Evolutionary conservation across 2,797 vertebrate species (phyloP), one percentile per base, ranked within the genome.

Genomic region (Coregonus sp.): DNA sequence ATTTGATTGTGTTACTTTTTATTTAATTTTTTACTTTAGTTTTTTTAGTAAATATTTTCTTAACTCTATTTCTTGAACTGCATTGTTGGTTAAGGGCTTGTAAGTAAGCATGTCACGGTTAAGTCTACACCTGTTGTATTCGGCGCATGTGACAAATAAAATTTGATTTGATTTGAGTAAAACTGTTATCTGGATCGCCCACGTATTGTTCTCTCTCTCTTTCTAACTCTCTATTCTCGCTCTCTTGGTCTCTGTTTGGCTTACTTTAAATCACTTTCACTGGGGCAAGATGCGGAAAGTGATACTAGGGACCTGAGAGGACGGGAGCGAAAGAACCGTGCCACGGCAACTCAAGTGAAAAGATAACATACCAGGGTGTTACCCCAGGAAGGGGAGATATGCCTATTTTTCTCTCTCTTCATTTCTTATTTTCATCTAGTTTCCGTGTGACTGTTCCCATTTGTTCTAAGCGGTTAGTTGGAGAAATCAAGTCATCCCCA

Each of bases 221-320:
- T 16, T 31, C 66, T 68, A 0, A 11, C 9, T 11, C 40, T 47
- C 40, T 47, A 47, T 47, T 47, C 9, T 47, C 9, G 2, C 33
- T 37, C 33, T 40, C 11, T 69, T n/a, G 16, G 5, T n/a, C 16
- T n/a, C 33, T 35, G 15, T 69, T 69, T 69, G 67, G 15, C 67
- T 69, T 40, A 1, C 5, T 18, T 15, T 69, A 69, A 69, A 16
- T 29, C 35, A 37, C 15, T 9, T 35, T 16, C 33, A 16, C 67
- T 18, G 67, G 35, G 7, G 67, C 15, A 40, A 35, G 67, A 69
- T n/a, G 15, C 12, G 5, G 66, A 11, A 37, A 37, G 66, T 1
- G 33, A 68, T 68, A 69, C 5, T 29, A 16, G 31, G 18, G 31
- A 69, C 67, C 67, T 69, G 16, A 40, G 67, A 69, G 66, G 66